Evolutionary conservation across 1,140 invertebrate species (phyloP), one percentile per base, ranked within the genome.

Genomic region (Gonioctena quinquepunctata): DNA sequence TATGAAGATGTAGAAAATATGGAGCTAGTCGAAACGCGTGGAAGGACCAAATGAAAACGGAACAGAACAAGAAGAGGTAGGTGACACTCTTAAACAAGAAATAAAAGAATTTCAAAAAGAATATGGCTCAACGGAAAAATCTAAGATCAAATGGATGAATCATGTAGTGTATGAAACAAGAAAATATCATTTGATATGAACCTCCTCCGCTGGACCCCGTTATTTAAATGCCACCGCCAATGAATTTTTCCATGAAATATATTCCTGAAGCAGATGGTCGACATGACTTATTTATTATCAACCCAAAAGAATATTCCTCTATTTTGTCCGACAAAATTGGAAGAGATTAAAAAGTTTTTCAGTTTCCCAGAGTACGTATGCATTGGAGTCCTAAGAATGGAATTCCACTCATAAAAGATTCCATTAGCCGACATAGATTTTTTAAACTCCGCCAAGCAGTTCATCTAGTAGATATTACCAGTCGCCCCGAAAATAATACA

Each of bases 231-330:
- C 42, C 42, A 57, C 22, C 48, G 27, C 65, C 65, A 21, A 26
- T 56, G 13, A 11, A 18, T 26, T 66, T 28, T 56, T 66, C 57
- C n/a, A 23, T 21, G 13, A 66, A 66, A 66, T 66, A 66, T 54
- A 56, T 66, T 57, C 26, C 65, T 54, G 50, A 66, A n/a, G 49
- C 59, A 61, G 22, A 70, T 70, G 68, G 62, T 26, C 50, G 62
- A 65, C 21, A 64, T 61, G 27, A 70, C 68, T 5, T 68, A 67
- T 67, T 49, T 73, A 18, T 73, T 71, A 52, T 57, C 69, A 11
- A 27, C 57, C 5, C 64, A 73, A 48, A 57, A 70, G 27, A 13
- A 66, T 42, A 49, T 54, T 26, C 22, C 19, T 26, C 42, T 25
- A 23, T 73, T 70, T 68, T 22, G 13, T 22, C 69, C 68, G 7